A percentile compares a stretch with the other conserved stretches of the same genome.
Evolutionary conservation across 2,797 vertebrate genomes (phyloP).

Genomic region (Falco rusticolus): DNA sequence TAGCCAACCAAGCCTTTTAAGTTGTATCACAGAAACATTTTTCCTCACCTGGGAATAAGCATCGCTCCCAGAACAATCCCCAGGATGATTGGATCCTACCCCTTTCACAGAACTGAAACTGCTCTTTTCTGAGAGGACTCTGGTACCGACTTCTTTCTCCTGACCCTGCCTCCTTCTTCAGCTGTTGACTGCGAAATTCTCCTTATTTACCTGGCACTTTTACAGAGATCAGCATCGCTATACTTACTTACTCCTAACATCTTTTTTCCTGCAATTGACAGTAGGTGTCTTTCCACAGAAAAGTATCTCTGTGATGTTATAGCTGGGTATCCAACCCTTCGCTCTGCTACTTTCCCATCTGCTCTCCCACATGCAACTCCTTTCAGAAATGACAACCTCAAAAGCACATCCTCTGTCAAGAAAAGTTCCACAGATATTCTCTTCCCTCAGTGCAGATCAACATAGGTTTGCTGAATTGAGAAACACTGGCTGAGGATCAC

Average conservation of each 20-base stretch:
- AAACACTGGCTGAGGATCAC: neutral
- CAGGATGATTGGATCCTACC: neutral
- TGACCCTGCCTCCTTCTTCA: slow-evolving; percentile 14
- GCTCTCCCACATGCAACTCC: neutral
- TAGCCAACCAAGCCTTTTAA: neutral
- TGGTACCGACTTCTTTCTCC: neutral
- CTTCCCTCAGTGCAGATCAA: neutral
- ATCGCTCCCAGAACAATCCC: neutral
- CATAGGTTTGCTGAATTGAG: neutral
- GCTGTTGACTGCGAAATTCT: slow-evolving; percentile 14
- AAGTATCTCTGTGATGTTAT: neutral
- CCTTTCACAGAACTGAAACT: neutral
- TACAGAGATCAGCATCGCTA: neutral
- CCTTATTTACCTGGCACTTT: slow-evolving; percentile 11
- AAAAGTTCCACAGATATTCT: neutral
- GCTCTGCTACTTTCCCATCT: neutral
- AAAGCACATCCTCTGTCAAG: neutral
- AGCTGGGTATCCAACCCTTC: neutral
- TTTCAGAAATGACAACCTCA: neutral
- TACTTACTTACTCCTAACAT: neutral
- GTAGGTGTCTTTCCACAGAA: neutral
- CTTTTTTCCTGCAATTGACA: slow-evolving; percentile 6
- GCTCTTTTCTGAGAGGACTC: neutral
- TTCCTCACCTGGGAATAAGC: neutral
- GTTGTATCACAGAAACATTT: neutral